These are phyloP conservation scores for Gallinago stenura DNA, from an alignment of 2,797 vertebrate genomes.

Conservation along the genomic window DNA sequence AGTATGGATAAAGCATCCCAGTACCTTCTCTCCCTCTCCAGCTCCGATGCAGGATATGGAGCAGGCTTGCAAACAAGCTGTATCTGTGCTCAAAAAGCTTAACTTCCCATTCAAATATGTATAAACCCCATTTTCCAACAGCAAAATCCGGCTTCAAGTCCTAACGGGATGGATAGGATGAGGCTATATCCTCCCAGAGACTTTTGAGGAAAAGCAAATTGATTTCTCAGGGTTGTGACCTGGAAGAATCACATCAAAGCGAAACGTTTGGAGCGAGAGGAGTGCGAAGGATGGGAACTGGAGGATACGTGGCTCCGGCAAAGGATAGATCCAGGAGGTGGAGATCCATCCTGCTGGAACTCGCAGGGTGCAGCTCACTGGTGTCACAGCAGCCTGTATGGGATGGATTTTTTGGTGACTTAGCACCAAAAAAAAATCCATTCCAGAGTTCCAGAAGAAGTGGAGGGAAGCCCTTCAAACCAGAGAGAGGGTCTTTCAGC, in stretches of 20 bases:
- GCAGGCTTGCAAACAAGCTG: no score
- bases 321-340: background rate
- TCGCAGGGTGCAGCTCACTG: background rate
- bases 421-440: background rate
- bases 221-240: background rate
- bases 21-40: no score
- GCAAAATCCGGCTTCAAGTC: background rate
- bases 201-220: background rate
- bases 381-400: background rate
- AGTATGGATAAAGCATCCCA: background rate
- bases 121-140: background rate
- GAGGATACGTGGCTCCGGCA: accelerated
- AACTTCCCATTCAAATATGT: background rate
- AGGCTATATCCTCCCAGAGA: background rate
- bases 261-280: background rate
- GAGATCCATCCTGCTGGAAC: background rate
- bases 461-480: background rate
- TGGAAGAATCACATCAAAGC: background rate
- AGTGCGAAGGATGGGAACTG: no score
- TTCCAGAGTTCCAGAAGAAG: background rate
- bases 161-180: background rate
- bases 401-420: no score
- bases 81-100: background rate
- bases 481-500: background rate
- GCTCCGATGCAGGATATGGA: background rate